Evolutionary conservation across 2,888 invertebrate species (phyloP).

Genomic region (Diploptera punctata): DNA sequence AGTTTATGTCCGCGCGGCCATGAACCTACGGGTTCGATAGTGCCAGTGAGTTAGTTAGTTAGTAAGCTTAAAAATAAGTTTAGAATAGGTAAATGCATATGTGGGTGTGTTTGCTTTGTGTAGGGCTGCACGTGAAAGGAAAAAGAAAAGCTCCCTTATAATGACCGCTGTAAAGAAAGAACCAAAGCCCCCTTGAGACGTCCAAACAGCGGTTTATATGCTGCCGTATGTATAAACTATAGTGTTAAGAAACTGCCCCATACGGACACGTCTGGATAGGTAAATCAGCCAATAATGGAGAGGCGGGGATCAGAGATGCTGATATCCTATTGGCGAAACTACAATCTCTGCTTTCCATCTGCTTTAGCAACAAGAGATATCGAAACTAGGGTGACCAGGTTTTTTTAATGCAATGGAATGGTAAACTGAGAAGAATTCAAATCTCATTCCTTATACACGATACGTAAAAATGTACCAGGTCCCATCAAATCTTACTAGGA

Average conservation of each 20-base stretch:
- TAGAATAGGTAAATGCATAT: too few relatives aligned
- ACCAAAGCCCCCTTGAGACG: constrained; percentile 19
- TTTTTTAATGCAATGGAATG: too few relatives aligned
- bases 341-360: not conserved
- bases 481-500: too few relatives aligned
- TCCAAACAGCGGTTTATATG: constrained; percentile 27
- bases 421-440: too few relatives aligned
- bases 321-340: constrained; percentile 20
- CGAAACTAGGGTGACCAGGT: too few relatives aligned
- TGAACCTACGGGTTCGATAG: too few relatives aligned
- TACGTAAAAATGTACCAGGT: too few relatives aligned
- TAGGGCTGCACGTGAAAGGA: not conserved
- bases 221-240: constrained; percentile 15
- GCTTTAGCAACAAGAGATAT: not conserved
- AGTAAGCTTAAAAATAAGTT: too few relatives aligned
- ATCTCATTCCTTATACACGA: too few relatives aligned
- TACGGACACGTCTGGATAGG: constrained; percentile 1
- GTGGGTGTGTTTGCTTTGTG: constrained; percentile 10
- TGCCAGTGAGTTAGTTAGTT: too few relatives aligned
- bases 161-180: constrained; percentile 30
- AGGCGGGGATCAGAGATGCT: constrained; percentile 14
- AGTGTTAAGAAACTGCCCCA: constrained; percentile 20
- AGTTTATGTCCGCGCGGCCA: too few relatives aligned
- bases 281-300: constrained; percentile 26
- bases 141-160: constrained; percentile 20